Evolutionary conservation across 2,888 invertebrate species (phyloP), one percentile per base, ranked within the genome.

Genomic region (Pheosia gnoma): DNA sequence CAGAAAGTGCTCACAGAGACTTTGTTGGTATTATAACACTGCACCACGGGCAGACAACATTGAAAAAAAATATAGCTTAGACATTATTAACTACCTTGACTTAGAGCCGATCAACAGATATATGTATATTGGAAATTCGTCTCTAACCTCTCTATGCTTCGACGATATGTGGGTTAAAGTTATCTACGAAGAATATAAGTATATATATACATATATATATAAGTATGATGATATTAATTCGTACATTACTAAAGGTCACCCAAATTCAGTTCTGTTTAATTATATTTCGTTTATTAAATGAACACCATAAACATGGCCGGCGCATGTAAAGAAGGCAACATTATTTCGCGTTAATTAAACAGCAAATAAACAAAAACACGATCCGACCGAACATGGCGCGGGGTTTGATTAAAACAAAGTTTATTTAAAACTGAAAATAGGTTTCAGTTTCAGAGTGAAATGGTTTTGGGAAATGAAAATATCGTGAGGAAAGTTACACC

Each of bases 301-400:
- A 63, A 67, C 61, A 66, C 62, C 58, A 62, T 63, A 62, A 70
- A 25, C 25, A 65, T 70, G 60, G 62, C 61, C 63, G 66, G 53
- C 61, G 61, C 61, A 65, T 67, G 71, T 57, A 63, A 59, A 66
- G 65, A 72, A 68, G 72, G 66, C 68, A 66, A 68, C 64, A 75
- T 69, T 70, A 70, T 72, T 68, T 60, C 64, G 62, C 61, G 59
- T 68, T 77, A 72, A 78, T 75, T 78, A 76, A 71, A 67, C 59
- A 52, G 61, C 58, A 72, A 71, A 76, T 61, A 70, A 74, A 73
- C 60, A 60, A 62, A 59, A 62, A 65, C 69, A 66, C 67, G 66
- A 67, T 65, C 68, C 74, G 73, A 66, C 60, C 25, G 66, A 68
- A 68, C 65, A 70, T 65, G 62, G 59, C 59, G 61, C 36, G 66